Evolutionary conservation across 30 jellyfish, hydroid and myxozoan genomes (phyloP), one percentile per base, ranked within the genome.

Genomic region (Catostylus mosaicus): DNA sequence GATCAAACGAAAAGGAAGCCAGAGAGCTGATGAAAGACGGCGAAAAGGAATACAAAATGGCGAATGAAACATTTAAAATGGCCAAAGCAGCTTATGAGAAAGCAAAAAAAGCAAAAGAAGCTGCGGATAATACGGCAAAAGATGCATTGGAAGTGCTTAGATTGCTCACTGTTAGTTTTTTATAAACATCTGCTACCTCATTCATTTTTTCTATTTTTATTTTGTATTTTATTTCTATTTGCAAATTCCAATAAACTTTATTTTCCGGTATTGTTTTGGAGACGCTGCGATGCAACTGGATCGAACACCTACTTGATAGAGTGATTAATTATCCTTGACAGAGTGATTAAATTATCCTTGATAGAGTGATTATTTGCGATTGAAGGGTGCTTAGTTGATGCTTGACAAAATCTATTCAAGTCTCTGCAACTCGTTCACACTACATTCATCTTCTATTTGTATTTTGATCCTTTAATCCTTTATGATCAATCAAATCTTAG

Each of bases 31-130:
- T 94, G 96, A 77, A 51, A 8, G 67, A 78, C 23, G 99, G 99
- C 3, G 37, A 48, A 3, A 46, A 24, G 57, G 82, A 69, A 20
- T 54, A 85, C 57, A 67, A 26, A 19, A 32, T 32, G 33, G 73
- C 99, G 9, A 68, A 87, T 45, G 76, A 75, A 16, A 47, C 86
- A 45, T 78, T 75, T 38, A 80, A 61, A 18, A 50, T 56, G 48
- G 97, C 99, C 30, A 84, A 71, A 47, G 74, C 62, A 45, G 99
- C 99, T 0, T 85, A 89, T 72, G 85, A 78, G n/a, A 84, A 78
- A 38, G 99, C 99, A 24, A 70, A 56, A 18, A 66, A 46, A 6
- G 99, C 99, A 20, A 96, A 94, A 74, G 95, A 89, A 10, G 85
- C 54, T 32, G 99, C 98, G 23, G 92, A 84, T 16, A 70, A 71